These are phyloP conservation scores for Eupithecia pulchellata DNA, from an alignment of 2,888 invertebrate genomes.

Conservation along the genomic window DNA sequence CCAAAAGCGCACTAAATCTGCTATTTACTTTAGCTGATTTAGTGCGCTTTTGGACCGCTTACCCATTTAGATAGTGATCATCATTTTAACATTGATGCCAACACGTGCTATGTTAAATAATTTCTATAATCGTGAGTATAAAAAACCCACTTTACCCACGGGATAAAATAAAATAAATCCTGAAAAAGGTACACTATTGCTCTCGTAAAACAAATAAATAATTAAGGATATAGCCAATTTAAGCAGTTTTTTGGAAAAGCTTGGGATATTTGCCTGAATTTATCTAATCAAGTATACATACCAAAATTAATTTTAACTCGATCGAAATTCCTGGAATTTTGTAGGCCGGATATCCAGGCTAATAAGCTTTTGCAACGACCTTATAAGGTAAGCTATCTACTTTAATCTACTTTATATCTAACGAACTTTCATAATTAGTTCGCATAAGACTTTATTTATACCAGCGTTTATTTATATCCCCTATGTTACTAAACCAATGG, in stretches of 20 bases:
- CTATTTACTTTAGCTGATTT: too few species aligned
- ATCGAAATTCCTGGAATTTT: background rate
- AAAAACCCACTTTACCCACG: background rate
- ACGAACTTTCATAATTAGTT: too few species aligned
- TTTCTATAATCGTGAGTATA: background rate
- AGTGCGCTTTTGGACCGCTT: too few species aligned
- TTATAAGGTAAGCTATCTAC: background rate
- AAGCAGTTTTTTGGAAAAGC: background rate
- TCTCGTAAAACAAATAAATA: background rate
- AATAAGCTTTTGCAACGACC: too few species aligned
- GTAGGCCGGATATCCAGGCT: background rate
- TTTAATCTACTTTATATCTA: too few species aligned
- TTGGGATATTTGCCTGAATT: background rate
- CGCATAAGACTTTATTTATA: background rate
- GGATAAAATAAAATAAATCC: background rate
- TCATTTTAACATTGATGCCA: slow-evolving; percentile 37
- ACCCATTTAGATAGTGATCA: background rate
- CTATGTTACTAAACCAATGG: background rate
- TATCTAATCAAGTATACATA: background rate
- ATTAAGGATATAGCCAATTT: background rate
- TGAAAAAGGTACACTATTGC: background rate
- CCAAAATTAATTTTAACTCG: background rate
- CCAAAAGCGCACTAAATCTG: background rate
- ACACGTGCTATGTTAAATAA: slow-evolving; percentile 27
- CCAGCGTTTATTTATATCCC: background rate